Percentiles rank a stretch among this genome's conserved stretches.
phyloP scores from a whole-genome alignment of 2,113 vertebrate species.

The Cynopterus brachyotis region DNA sequence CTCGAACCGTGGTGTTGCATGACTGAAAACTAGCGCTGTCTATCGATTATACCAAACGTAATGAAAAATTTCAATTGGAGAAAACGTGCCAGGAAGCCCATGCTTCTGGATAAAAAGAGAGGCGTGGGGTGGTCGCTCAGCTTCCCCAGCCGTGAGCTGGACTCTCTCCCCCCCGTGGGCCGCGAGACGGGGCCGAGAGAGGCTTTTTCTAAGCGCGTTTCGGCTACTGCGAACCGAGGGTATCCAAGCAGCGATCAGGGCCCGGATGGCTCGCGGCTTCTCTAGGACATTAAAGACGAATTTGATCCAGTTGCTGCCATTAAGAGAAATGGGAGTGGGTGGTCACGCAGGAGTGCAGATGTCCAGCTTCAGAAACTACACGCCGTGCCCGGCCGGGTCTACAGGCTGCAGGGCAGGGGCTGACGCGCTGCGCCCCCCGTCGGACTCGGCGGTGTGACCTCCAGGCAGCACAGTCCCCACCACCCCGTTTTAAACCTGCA shows the following conservation, averaged over 20 bases:
- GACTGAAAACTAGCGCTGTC: not conserved
- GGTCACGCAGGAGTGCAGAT: not conserved
- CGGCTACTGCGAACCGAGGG: not conserved
- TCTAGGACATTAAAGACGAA: not conserved
- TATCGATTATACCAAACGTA: not conserved
- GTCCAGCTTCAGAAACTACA: not conserved
- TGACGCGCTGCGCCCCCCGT: rapidly evolving
- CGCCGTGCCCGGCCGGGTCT: rapidly evolving
- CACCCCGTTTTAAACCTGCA: not conserved
- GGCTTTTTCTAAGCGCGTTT: not conserved
- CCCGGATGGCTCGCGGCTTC: not conserved
- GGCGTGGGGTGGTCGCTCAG: not conserved
- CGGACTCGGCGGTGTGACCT: not conserved
- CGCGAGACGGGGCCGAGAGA: not conserved
- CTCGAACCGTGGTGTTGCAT: rapidly evolving
- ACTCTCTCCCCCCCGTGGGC: not conserved
- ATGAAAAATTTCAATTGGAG: no score
- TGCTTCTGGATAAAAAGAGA: not conserved
- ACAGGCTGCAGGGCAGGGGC: not conserved
- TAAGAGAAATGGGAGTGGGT: not conserved
- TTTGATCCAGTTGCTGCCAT: not conserved
- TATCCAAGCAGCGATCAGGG: not conserved
- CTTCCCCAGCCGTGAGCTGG: not conserved
- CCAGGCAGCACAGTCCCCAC: not conserved
- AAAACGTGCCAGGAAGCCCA: no score